A percentile compares a stretch with the other conserved stretches of the same genome.
Evolutionary conservation across 2,797 vertebrate genomes (phyloP).

Genomic region (Coilia nasus): DNA sequence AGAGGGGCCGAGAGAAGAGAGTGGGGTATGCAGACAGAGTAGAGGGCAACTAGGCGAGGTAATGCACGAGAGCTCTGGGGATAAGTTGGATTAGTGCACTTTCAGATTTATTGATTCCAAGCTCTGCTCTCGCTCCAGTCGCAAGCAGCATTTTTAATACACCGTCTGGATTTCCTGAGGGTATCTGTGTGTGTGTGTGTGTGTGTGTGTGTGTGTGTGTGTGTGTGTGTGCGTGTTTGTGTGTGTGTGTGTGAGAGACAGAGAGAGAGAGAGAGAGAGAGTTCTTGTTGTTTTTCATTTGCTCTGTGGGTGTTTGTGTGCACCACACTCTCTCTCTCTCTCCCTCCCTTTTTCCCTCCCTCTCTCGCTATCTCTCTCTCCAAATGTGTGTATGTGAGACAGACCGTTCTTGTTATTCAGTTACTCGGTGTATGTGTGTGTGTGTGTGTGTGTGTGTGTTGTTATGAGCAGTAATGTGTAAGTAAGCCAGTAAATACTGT

Average conservation of each 20-base stretch:
- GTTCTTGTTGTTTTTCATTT: too few species aligned
- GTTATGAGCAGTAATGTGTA: neutral
- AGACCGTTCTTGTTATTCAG: too few species aligned
- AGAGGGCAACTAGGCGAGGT: conserved; percentile 25
- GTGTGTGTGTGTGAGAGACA: conserved; percentile 48
- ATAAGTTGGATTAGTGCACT: conserved; percentile 50
- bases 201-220: conserved; percentile 29
- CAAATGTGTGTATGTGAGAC: too few species aligned
- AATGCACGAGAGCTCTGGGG: conserved; percentile 25
- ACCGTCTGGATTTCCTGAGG: conserved; percentile 17
- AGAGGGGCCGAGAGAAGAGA: neutral
- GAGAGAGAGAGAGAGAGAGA: too few species aligned
- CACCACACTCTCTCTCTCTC: too few species aligned
- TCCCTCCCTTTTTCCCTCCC: too few species aligned
- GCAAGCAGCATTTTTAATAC: conserved; percentile 10
- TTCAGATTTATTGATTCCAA: conserved; percentile 44
- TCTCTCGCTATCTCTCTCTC: too few species aligned
- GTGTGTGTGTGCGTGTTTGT: conserved; percentile 10
- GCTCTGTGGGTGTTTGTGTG: too few species aligned
- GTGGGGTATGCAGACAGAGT: neutral
- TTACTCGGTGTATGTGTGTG: too few species aligned
- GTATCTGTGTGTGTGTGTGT: conserved; percentile 4
- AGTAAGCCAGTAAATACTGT: neutral
- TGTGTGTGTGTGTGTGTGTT: conserved; percentile 19
- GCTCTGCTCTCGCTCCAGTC: neutral